phyloP scores from a whole-genome alignment of 2,797 vertebrate genomes.

The Leucoraja ocellata region DNA sequence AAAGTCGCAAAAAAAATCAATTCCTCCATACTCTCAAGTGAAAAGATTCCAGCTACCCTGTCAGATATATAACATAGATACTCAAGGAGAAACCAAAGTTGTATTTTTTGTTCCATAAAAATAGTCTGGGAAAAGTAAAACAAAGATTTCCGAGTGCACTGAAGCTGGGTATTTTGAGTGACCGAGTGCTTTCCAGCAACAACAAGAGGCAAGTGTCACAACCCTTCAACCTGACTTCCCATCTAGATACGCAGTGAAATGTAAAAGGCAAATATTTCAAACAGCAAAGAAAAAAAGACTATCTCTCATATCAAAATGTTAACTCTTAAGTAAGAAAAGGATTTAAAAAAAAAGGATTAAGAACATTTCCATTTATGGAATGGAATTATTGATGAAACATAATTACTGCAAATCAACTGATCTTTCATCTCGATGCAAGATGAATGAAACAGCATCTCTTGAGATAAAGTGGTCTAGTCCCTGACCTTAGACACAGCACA shows the following conservation, averaged over 20 bases:
- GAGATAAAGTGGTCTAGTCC: neutral
- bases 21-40: neutral
- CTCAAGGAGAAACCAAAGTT: neutral
- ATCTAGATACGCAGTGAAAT: neutral
- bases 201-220: slow-evolving; percentile 22
- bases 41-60: neutral
- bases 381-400: neutral
- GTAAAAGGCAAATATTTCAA: slow-evolving; percentile 17
- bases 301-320: neutral
- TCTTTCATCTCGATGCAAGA: neutral
- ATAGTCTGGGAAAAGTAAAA: slow-evolving; percentile 31
- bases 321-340: neutral
- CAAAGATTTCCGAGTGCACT: neutral
- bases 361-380: neutral
- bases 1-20: neutral
- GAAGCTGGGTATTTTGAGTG: slow-evolving; percentile 31
- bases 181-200: slow-evolving; percentile 20
- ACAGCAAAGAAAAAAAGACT: neutral
- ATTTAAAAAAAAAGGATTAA: neutral
- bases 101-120: slow-evolving; percentile 23
- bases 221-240: neutral
- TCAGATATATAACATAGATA: neutral
- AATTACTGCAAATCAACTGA: neutral
- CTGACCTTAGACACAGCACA: neutral
- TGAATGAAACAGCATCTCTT: neutral